These are phyloP conservation scores for Drosophila fulvimacula DNA, from an alignment of 2,888 invertebrate species.

Conservation along the genomic window DNA sequence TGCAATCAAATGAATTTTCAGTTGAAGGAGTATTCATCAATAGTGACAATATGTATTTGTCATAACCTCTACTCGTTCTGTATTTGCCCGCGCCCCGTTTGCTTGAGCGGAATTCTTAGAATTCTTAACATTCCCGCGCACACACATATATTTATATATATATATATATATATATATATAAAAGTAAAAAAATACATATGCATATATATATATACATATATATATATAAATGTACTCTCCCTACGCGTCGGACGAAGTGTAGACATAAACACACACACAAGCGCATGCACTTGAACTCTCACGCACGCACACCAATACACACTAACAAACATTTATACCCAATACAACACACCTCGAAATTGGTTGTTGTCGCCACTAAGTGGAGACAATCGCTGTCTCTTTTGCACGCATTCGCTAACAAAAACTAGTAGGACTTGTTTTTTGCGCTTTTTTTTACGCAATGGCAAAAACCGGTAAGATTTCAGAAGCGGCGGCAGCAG, in stretches of 20 bases:
- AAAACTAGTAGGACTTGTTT: slow-evolving; percentile 77
- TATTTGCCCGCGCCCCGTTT: slow-evolving; percentile 42
- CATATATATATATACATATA: slow-evolving; percentile 12
- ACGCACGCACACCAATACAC: slow-evolving; percentile 53
- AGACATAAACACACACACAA: slow-evolving; percentile 58
- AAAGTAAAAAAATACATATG: slow-evolving; percentile 31
- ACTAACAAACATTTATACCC: slow-evolving; percentile 29
- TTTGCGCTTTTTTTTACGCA: slow-evolving; percentile 65
- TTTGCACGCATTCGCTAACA: slow-evolving; percentile 37
- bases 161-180: slow-evolving; percentile 21
- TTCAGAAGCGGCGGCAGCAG: slow-evolving; percentile 50
- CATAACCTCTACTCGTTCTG: slow-evolving; percentile 39
- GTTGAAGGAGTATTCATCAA: slow-evolving; percentile 15
- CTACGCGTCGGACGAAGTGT: slow-evolving; percentile 48
- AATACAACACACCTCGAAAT: slow-evolving; percentile 66
- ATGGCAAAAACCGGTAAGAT: slow-evolving; percentile 75
- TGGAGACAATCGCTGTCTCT: slow-evolving; percentile 52
- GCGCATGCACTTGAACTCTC: slow-evolving; percentile 68
- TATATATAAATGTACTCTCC: slow-evolving; percentile 37
- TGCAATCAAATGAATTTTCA: slow-evolving; percentile 12
- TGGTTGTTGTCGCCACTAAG: slow-evolving; percentile 67
- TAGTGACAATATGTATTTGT: slow-evolving; percentile 32
- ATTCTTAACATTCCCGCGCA: slow-evolving; percentile 82
- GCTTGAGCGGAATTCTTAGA: slow-evolving; percentile 77
- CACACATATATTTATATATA: slow-evolving; percentile 36